These are phyloP conservation scores for Conger conger DNA, from an alignment of 2,113 vertebrate genomes.

Conservation along the genomic window DNA sequence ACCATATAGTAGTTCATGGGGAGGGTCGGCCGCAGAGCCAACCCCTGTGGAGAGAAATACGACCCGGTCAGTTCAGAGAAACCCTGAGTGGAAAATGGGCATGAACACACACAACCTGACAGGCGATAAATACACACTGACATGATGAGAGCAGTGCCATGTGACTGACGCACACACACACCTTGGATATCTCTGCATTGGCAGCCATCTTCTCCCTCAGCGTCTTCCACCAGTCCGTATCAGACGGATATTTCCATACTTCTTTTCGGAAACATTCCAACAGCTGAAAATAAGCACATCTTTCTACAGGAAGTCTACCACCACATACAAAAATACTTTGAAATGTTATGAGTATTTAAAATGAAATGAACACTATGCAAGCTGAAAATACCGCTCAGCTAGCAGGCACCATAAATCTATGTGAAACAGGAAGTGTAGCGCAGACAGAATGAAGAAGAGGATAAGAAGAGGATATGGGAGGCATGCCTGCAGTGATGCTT, in stretches of 20 bases:
- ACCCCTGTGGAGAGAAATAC: slow-evolving; percentile 59
- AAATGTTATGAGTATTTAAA: not conserved
- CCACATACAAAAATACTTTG: not conserved
- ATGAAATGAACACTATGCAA: not conserved
- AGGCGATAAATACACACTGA: not conserved
- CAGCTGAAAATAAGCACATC: slow-evolving; percentile 68
- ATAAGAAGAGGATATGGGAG: not conserved
- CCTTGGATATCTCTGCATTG: slow-evolving; percentile 82
- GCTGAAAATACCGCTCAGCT: not conserved
- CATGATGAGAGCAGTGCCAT: not conserved
- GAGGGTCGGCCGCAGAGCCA: slow-evolving; percentile 70
- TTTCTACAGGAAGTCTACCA: not conserved
- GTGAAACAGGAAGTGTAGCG: not conserved
- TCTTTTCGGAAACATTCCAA: slow-evolving; percentile 66
- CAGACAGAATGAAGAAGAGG: not conserved
- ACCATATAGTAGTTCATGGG: slow-evolving; percentile 96
- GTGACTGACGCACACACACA: slow-evolving; percentile 41
- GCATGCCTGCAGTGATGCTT: not conserved
- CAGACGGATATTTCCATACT: slow-evolving; percentile 74
- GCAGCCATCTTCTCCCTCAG: slow-evolving; percentile 78
- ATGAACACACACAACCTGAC: not conserved
- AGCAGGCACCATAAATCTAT: not conserved
- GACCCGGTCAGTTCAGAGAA: not conserved
- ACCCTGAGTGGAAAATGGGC: not conserved
- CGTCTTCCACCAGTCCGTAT: slow-evolving; percentile 82